Conservation (phyloP, 2,888 invertebrate species). For the Matsumyia berberina region DNA sequence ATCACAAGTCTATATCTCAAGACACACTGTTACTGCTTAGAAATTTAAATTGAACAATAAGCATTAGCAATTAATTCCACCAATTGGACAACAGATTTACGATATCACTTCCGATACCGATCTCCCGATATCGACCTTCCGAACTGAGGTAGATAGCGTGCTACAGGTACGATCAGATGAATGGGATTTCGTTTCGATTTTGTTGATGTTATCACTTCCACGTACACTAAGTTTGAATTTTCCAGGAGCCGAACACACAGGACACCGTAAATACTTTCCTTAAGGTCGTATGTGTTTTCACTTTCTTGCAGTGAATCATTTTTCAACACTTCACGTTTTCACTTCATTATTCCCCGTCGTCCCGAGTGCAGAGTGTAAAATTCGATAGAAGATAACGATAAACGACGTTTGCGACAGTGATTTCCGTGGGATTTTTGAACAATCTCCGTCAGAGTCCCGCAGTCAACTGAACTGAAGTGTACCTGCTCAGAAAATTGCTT, state of each 20-base stretch:
- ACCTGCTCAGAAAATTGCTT: constrained; percentile 15
- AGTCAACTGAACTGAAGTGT: constrained; percentile 53
- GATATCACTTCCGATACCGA: constrained; percentile 38
- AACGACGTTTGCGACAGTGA: constrained; percentile 6
- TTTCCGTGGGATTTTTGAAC: constrained; percentile 17
- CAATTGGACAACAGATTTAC: constrained; percentile 58
- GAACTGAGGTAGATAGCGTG: constrained; percentile 1
- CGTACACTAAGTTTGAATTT: background rate
- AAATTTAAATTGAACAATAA: constrained; percentile 64
- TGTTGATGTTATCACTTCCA: constrained; percentile 19
- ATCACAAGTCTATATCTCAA: constrained; percentile 58
- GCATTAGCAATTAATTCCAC: constrained; percentile 61
- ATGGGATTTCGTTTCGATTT: background rate
- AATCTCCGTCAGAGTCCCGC: constrained; percentile 39
- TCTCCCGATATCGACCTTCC: constrained; percentile 29
- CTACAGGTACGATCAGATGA: background rate
- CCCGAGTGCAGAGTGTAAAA: background rate
- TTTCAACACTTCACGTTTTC: background rate
- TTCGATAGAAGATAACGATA: constrained; percentile 50
- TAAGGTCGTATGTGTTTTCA: no score
- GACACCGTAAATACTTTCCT: no score
- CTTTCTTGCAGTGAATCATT: background rate
- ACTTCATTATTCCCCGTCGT: background rate
- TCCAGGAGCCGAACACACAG: background rate
- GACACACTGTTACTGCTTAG: constrained; percentile 36